These are phyloP conservation scores for Chaetops frenatus DNA, from an alignment of 2,113 vertebrate species.

Conservation along the genomic window DNA sequence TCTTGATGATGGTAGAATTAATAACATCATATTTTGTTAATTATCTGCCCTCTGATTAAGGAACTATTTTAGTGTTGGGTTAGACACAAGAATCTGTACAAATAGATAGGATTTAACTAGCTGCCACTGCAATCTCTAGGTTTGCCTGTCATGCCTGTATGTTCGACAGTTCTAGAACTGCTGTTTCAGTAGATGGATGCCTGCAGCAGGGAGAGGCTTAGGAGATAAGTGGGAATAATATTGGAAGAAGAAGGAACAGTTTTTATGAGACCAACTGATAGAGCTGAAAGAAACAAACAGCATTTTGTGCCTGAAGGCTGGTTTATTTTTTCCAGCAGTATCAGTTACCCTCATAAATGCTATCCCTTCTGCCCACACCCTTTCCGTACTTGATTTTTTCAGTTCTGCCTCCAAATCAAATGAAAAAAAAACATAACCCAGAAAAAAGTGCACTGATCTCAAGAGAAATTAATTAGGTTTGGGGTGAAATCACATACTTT, in stretches of 20 bases:
- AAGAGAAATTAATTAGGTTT: slow-evolving; percentile 16
- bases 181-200: background rate
- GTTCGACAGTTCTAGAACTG: background rate
- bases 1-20: background rate
- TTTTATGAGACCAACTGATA: slow-evolving; percentile 36
- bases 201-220: background rate
- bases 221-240: slow-evolving; percentile 13
- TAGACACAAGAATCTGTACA: slow-evolving; percentile 3
- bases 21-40: background rate
- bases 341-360: slow-evolving; percentile 35
- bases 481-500: background rate
- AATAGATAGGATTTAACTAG: background rate
- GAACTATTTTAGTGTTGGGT: background rate
- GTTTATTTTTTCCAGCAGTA: slow-evolving; percentile 27
- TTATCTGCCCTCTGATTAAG: background rate
- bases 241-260: background rate
- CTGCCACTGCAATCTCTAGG: background rate
- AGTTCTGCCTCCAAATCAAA: slow-evolving; percentile 43
- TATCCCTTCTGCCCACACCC: slow-evolving; percentile 37
- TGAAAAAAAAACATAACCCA: background rate
- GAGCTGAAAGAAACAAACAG: slow-evolving; percentile 44
- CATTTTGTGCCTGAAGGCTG: slow-evolving; percentile 21
- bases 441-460: background rate
- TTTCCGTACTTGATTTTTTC: slow-evolving; percentile 13
- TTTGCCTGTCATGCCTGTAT: background rate